Conservation (phyloP, 2,888 invertebrate genomes). For the Sarcophaga carnaria region DNA sequence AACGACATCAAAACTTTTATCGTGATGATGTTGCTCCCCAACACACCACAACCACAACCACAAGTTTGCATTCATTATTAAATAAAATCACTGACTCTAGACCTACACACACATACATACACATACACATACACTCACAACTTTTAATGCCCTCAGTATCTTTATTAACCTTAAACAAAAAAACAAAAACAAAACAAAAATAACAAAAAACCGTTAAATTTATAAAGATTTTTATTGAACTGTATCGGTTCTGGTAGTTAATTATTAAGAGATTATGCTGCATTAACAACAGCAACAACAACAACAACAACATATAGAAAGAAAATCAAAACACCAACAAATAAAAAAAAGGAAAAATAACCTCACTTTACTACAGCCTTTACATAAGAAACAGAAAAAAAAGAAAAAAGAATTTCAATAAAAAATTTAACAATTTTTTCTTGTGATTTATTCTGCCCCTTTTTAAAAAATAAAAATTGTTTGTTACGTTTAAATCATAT, state of each 20-base stretch:
- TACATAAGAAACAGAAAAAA: conserved; percentile 10
- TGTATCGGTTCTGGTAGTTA: conserved; percentile 55
- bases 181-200: too few species aligned
- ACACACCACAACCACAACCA: too few species aligned
- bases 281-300: conserved; percentile 10
- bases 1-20: too few species aligned
- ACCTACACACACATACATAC: conserved; percentile 23
- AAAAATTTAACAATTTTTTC: conserved; percentile 9
- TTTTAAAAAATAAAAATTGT: background rate
- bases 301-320: conserved; percentile 1
- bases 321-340: conserved; percentile 23
- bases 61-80: too few species aligned
- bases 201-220: too few species aligned
- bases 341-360: too few species aligned
- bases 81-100: background rate
- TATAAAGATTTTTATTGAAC: conserved; percentile 43
- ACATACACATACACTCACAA: conserved; percentile 1
- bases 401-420: conserved; percentile 17
- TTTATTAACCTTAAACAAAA: too few species aligned
- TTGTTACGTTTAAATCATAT: conserved; percentile 14
- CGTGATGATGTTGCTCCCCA: too few species aligned
- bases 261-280: conserved; percentile 25
- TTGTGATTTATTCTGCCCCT: background rate
- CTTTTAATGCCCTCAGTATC: background rate
- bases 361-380: too few species aligned